Evolutionary conservation across 2,888 invertebrate genomes (phyloP), one percentile per base, ranked within the genome.

Genomic region (Clostera curtula): DNA sequence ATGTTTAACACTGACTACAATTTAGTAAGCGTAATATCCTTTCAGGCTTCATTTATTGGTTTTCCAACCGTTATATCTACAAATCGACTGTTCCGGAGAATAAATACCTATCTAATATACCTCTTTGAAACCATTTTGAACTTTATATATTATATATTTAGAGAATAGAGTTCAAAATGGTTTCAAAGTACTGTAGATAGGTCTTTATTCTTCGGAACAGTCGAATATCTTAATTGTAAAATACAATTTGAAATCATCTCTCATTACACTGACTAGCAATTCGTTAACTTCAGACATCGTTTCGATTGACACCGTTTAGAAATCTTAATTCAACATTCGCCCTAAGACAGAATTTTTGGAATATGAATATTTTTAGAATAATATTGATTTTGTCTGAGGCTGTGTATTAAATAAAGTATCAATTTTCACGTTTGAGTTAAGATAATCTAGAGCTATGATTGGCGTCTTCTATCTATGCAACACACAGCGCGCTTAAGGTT

Each of bases 401-500:
- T n/a, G n/a, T n/a, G n/a, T n/a, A n/a, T n/a, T n/a, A n/a, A n/a
- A n/a, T n/a, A n/a, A 30, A 32, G 16, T 31, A 10, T 28, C 23
- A 31, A n/a, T n/a, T n/a, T n/a, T n/a, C n/a, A n/a, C n/a, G n/a
- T n/a, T n/a, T 30, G 24, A 25, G 34, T 42, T 18, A 28, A 33
- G 14, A 30, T 27, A 19, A 20, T 22, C 14, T 25, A 43, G 36
- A 54, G 39, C 60, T 79, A 80, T 22, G 82, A 82, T 32, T 79
- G 75, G 26, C 76, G 58, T 56, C 82, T 62, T 33, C 68, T 75
- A 49, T 82, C 80, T 36, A 82, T 79, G 50, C 83, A 83, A 53
- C 83, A 83, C 36, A 83, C 76, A 28, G 72, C 82, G 57, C 70
- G 65, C 34, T 70, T 80, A 28, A 83, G 58, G 55, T 79, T 77